phyloP scores from a whole-genome alignment of 2,888 invertebrate species.

The Volucella bombylans region DNA sequence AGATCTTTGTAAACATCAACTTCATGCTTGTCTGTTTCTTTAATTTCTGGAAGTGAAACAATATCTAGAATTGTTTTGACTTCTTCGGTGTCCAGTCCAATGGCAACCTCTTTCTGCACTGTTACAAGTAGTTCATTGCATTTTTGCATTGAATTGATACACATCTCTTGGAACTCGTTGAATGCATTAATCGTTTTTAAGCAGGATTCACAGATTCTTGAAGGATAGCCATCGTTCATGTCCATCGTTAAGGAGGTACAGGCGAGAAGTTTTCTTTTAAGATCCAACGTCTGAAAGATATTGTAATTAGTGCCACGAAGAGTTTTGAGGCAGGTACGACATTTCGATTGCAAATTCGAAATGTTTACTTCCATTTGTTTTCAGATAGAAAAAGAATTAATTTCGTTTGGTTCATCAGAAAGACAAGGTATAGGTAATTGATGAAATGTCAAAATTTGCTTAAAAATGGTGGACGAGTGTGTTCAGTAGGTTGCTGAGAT shows the following conservation, averaged over 20 bases:
- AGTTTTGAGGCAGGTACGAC: conserved; percentile 79
- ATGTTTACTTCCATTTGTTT: conserved; percentile 53
- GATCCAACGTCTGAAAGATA: conserved; percentile 78
- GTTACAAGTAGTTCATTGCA: conserved; percentile 78
- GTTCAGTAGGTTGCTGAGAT: too few species aligned
- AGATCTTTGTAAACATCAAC: not conserved
- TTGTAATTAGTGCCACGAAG: conserved; percentile 78
- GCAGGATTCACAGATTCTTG: conserved; percentile 79
- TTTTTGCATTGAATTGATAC: conserved; percentile 79
- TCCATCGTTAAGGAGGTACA: conserved; percentile 80
- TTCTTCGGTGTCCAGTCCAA: conserved; percentile 16
- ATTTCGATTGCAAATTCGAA: conserved; percentile 78
- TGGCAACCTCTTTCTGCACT: conserved; percentile 73
- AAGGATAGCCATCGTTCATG: conserved; percentile 80
- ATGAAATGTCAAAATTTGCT: too few species aligned
- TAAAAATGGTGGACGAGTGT: too few species aligned
- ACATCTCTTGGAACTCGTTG: conserved; percentile 79
- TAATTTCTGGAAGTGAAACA: not conserved
- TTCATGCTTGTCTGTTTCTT: conserved; percentile 1
- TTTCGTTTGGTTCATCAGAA: too few species aligned
- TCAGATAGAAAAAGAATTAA: not conserved
- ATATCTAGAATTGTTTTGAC: not conserved
- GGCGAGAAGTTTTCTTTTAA: conserved; percentile 79
- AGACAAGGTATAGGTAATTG: too few species aligned
- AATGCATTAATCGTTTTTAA: conserved; percentile 79